Conservation (phyloP, 2,113 vertebrate genomes). For the Myocastor coypus region DNA sequence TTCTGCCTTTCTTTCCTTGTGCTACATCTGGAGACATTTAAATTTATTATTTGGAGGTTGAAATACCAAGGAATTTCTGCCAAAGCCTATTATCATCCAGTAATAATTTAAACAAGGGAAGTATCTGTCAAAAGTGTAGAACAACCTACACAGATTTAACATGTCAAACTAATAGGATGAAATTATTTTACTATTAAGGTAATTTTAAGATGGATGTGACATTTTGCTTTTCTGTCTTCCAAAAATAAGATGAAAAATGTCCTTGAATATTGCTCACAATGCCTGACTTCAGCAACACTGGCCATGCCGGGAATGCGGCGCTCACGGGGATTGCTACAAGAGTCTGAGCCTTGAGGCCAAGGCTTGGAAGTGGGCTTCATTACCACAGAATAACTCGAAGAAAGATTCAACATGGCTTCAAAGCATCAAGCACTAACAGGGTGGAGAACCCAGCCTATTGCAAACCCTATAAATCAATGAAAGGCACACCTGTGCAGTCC, state of each 20-base stretch:
- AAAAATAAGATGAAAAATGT: background rate
- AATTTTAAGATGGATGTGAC: conserved; percentile 60
- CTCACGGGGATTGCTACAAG: background rate
- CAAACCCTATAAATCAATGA: background rate
- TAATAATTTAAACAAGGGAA: conserved; percentile 64
- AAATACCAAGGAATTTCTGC: conserved; percentile 52
- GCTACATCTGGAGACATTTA: conserved; percentile 2
- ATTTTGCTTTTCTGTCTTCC: conserved; percentile 44
- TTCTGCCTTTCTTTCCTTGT: background rate
- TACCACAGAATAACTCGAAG: background rate
- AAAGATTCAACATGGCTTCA: background rate
- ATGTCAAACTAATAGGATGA: conserved; percentile 51
- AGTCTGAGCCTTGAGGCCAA: background rate
- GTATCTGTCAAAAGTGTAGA: conserved; percentile 61
- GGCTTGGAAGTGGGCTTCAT: conserved; percentile 18
- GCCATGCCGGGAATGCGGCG: background rate
- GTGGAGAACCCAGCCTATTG: background rate
- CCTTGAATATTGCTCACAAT: background rate
- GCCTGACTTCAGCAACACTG: background rate
- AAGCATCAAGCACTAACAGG: background rate
- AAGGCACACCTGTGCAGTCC: background rate
- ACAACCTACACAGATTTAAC: conserved; percentile 24
- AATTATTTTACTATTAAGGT: conserved; percentile 49
- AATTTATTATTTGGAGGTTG: conserved; percentile 34
- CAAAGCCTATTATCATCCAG: conserved; percentile 18